These are phyloP conservation scores for Acridotheres tristis DNA, from an alignment of 2,797 vertebrate species.

Conservation along the genomic window DNA sequence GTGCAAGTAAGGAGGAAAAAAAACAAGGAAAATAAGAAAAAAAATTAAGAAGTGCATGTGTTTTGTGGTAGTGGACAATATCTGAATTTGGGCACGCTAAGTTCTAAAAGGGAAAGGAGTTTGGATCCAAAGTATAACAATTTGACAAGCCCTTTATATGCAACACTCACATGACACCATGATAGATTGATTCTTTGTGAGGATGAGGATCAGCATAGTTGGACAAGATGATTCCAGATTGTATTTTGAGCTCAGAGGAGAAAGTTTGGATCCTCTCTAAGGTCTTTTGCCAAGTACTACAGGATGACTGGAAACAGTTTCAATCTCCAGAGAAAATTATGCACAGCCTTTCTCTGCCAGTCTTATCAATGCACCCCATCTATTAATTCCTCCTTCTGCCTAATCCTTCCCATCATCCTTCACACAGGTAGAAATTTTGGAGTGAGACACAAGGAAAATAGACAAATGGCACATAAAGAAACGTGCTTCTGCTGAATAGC, in stretches of 20 bases:
- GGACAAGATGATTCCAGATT: neutral
- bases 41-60: accelerated
- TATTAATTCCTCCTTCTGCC: neutral
- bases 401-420: neutral
- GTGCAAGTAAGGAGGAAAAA: neutral
- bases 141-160: neutral
- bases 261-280: neutral
- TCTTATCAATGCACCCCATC: neutral
- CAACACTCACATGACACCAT: neutral
- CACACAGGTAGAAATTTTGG: neutral
- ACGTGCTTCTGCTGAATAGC: neutral
- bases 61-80: neutral
- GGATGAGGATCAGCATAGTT: neutral
- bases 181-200: neutral
- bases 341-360: neutral
- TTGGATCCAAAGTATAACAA: neutral
- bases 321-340: neutral
- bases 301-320: neutral
- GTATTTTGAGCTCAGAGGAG: neutral
- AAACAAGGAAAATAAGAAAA: accelerated
- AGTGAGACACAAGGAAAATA: neutral
- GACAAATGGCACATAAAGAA: neutral
- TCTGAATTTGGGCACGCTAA: neutral
- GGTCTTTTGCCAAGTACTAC: neutral
- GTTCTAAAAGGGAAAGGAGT: neutral